Evolutionary conservation across 1,140 invertebrate genomes (phyloP).

Genomic region (Zophobas morio): DNA sequence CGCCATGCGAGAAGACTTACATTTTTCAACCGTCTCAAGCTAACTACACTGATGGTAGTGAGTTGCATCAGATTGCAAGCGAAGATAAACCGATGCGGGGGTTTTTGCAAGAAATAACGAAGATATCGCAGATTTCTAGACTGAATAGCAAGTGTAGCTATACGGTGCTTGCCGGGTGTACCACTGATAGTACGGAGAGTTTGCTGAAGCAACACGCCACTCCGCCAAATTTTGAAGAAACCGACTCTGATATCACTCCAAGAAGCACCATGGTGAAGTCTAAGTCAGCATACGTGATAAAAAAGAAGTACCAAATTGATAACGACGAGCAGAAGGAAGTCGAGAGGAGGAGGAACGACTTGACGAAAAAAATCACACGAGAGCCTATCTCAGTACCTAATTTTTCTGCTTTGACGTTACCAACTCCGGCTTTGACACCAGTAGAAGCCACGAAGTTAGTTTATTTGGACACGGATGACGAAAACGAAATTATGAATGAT

Average conservation of each 20-base stretch:
- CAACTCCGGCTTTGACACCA: slow-evolving; percentile 78
- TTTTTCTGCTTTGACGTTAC: slow-evolving; percentile 76
- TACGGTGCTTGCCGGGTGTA: slow-evolving; percentile 74
- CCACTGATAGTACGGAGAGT: slow-evolving; percentile 80
- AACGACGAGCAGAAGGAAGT: slow-evolving; percentile 53
- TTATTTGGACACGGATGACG: slow-evolving; percentile 80
- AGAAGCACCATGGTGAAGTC: slow-evolving; percentile 74
- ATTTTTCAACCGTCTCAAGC: slow-evolving; percentile 66
- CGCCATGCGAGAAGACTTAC: slow-evolving; percentile 67
- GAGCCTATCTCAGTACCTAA: slow-evolving; percentile 85
- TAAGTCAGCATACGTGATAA: slow-evolving; percentile 75
- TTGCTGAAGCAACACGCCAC: slow-evolving; percentile 67
- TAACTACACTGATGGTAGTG: slow-evolving; percentile 67
- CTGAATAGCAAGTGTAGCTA: slow-evolving; percentile 81
- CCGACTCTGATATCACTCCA: slow-evolving; percentile 58
- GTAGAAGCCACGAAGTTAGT: slow-evolving; percentile 79
- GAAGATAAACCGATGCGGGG: slow-evolving; percentile 56
- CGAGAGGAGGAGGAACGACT: slow-evolving; percentile 65
- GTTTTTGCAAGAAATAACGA: slow-evolving; percentile 77
- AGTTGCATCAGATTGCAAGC: slow-evolving; percentile 55
- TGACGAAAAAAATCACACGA: slow-evolving; percentile 71
- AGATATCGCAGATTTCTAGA: slow-evolving; percentile 80
- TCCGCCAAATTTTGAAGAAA: slow-evolving; percentile 60
- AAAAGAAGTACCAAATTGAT: slow-evolving; percentile 66
- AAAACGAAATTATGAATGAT: slow-evolving; percentile 68